phyloP scores from a whole-genome alignment of 2,797 vertebrate species.

The Neostethus bicornis region DNA sequence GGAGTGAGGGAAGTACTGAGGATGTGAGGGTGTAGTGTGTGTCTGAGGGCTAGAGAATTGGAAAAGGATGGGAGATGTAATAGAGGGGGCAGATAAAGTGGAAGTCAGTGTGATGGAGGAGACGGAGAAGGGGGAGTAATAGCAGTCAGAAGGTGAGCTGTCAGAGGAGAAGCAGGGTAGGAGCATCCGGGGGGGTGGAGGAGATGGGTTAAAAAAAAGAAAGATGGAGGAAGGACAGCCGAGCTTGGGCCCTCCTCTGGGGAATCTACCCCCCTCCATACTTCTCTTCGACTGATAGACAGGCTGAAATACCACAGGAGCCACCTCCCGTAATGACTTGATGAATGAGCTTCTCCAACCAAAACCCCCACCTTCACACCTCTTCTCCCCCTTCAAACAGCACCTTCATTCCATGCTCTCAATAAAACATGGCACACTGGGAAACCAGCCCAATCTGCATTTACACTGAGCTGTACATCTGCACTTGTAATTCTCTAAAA shows the following conservation, averaged over 20 bases:
- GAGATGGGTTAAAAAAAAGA: constrained; percentile 11
- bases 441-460: constrained; percentile 21
- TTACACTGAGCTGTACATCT: constrained; percentile 2
- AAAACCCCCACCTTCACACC: constrained; percentile 35
- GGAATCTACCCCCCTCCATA: constrained; percentile 53
- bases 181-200: constrained; percentile 8
- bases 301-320: constrained; percentile 80
- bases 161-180: constrained; percentile 59
- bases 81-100: constrained; percentile 67
- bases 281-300: constrained; percentile 62
- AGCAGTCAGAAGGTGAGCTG: constrained; percentile 73
- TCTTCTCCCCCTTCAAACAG: constrained; percentile 6
- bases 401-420: constrained; percentile 29
- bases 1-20: constrained; percentile 50
- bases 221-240: constrained; percentile 39
- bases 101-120: constrained; percentile 62
- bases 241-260: constrained; percentile 66
- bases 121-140: constrained; percentile 65
- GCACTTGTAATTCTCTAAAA: constrained; percentile 6
- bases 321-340: constrained; percentile 81
- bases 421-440: constrained; percentile 28
- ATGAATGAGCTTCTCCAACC: constrained; percentile 80
- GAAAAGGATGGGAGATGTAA: constrained; percentile 55
- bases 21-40: constrained; percentile 32
- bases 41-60: constrained; percentile 27